Conservation (phyloP, 2,113 vertebrate species). For the Callopanchax toddi region DNA sequence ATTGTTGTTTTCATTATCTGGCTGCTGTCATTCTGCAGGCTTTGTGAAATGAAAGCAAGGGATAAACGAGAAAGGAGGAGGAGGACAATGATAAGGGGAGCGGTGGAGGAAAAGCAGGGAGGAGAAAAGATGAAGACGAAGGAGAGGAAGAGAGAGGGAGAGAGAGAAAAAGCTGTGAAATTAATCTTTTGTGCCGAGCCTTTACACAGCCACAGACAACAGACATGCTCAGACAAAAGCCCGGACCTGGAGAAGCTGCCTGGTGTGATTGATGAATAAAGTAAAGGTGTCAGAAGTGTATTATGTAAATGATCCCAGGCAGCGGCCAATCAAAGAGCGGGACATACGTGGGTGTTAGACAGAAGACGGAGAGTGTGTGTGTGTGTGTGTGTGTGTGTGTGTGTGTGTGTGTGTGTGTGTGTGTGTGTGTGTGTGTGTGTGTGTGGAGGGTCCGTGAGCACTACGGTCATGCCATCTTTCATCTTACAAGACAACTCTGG, state of each 20-base stretch:
- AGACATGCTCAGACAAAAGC: constrained; percentile 99
- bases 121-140: constrained; percentile 53
- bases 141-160: constrained; percentile 43
- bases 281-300: constrained; percentile 99
- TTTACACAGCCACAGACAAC: constrained; percentile 96
- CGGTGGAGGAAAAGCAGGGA: constrained; percentile 47
- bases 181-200: constrained; percentile 99
- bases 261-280: constrained; percentile 99
- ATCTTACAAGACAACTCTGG: constrained; percentile 94
- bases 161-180: constrained; percentile 92
- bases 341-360: constrained; percentile 79
- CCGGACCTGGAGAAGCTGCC: constrained; percentile 96
- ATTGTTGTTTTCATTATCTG: constrained; percentile 99
- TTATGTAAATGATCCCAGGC: constrained; percentile 99
- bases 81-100: constrained; percentile 62
- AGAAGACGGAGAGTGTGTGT: constrained; percentile 16
- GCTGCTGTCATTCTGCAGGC: constrained; percentile 97
- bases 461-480: constrained; percentile 97
- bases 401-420: constrained; percentile 2
- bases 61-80: constrained; percentile 62
- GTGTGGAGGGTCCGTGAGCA: constrained; percentile 77
- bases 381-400: constrained; percentile 19
- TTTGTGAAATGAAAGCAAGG: constrained; percentile 95
- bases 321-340: constrained; percentile 79
- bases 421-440: constrained; percentile 8